Evolutionary conservation across 2,797 vertebrate genomes (phyloP), one percentile per base, ranked within the genome.

Genomic region (Linurgus olivaceus): DNA sequence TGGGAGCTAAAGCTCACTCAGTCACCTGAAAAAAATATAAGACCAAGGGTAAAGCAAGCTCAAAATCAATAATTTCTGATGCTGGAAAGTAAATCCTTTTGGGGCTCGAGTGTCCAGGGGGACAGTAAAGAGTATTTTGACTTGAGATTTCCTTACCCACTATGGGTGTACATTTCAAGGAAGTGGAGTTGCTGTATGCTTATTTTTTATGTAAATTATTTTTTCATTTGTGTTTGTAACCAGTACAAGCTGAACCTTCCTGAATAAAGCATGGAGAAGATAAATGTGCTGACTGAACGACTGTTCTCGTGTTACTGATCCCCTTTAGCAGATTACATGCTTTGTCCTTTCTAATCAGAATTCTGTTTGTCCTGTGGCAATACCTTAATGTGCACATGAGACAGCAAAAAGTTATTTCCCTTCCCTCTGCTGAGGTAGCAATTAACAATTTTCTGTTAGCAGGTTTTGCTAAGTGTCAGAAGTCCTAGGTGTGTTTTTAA

Each of bases 261-360:
- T 67, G 96, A 97, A 96, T 95, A 88, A 92, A 94, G 78, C 93
- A 29, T 4, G 50, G 92, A 93, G 92, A 91, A 93, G 82, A 90
- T 70, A 97, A 96, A 94, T 94, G 82, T 95, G 96, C 96, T 96
- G 96, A 97, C 80, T n/a, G 70, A 83, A 86, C 0, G 13, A 68
- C 81, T 91, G 86, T 93, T 86, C 81, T 91, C 1, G 7, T 94
- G 44, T 92, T 92, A 87, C 92, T 97, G 92, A 96, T 96, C 91
- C 94, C 66, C 54, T 96, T 91, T 79, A 89, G 94, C 92, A 94
- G 84, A 94, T 96, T 91, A 86, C 65, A 7, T 82, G 93, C 84
- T 92, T 95, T 91, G 92, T 96, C 84, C 74, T 92, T 93, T 96
- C 86, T 87, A 90, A 93, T 86, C 89, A 95, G 94, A 96, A 92